Conservation (phyloP, 1,140 invertebrate genomes). For the Episyrphus balteatus region DNA sequence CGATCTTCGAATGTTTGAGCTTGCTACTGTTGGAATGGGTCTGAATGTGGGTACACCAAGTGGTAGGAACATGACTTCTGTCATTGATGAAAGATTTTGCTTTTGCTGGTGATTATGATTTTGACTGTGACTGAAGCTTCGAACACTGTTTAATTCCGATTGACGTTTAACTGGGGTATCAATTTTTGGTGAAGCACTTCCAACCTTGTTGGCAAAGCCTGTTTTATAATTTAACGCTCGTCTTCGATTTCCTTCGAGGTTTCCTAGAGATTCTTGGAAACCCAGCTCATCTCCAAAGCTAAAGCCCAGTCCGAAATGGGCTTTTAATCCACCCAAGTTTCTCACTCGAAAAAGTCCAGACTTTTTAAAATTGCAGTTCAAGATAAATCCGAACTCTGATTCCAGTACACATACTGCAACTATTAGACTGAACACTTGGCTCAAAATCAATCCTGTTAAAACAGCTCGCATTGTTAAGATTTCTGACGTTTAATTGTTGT, state of each 20-base stretch:
- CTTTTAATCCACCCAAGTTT: constrained; percentile 79
- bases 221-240: constrained; percentile 50
- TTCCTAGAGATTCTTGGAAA: constrained; percentile 65
- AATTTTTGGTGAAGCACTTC: background rate
- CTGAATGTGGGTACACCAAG: constrained; percentile 60
- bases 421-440: no score
- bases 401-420: constrained; percentile 73
- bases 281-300: constrained; percentile 73
- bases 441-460: no score
- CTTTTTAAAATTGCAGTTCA: constrained; percentile 85
- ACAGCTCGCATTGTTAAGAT: no score
- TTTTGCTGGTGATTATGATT: constrained; percentile 8
- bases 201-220: constrained; percentile 32
- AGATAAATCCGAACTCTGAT: constrained; percentile 74
- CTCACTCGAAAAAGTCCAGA: constrained; percentile 75
- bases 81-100: constrained; percentile 21
- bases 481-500: no score
- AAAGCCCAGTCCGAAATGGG: constrained; percentile 73
- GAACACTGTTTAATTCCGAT: no score
- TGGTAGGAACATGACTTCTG: constrained; percentile 41
- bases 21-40: constrained; percentile 53
- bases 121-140: no score
- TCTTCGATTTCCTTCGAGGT: constrained; percentile 54
- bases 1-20: background rate
- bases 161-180: no score